Base-by-base conservation (phyloP, 2,888 invertebrate species). In the Cynaeus angustus region DNA sequence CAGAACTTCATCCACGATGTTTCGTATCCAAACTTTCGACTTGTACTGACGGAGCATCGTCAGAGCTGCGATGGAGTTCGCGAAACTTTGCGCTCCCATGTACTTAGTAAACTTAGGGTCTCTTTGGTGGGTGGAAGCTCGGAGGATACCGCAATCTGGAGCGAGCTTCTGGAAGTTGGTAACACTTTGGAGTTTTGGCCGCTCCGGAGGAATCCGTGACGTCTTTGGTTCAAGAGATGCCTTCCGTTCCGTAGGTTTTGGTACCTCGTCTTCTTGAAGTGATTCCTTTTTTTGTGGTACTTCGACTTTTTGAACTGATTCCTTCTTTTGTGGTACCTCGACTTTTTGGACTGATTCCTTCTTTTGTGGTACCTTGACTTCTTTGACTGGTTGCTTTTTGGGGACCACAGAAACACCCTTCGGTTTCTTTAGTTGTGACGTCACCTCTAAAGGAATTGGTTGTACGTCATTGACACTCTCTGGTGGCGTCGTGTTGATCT, bases 11-110 rank as follows among this genome's bases (percentile, higher is more conserved):
- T 82, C 82, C 1, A 86, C 67, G 5, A 82, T 81, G 14, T 79
- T 79, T 1, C 79, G 79, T 1, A 85, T 81, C 87, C 87, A 87
- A 5, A 79, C 68, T 69, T 78, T 81, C 1, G 85, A 79, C 69
- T 83, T 84, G 53, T 78, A 69, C 1, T 82, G 66, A n/a, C 84
- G 76, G 1, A 86, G 73, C 83, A 85, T 85, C 0, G 83, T 78
- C 1, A 86, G 56, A 0, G 85, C 84, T 0, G 85, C 83, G 1
- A 86, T 68, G 0, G 84, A 83, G 67, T 84, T 82, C 0, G 82
- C 83, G 46, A 85, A 72, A 45, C 83, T 78, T 50, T 85, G 83
- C 37, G 81, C 76, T 3, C 82, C 84, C 3, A 67, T 65, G 41
- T 77, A 30, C 70, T 78, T 79, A 1, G 81, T 79, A 66, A 83